These are phyloP conservation scores for Gila orcuttii DNA, from an alignment of 2,113 vertebrate genomes.

Conservation along the genomic window DNA sequence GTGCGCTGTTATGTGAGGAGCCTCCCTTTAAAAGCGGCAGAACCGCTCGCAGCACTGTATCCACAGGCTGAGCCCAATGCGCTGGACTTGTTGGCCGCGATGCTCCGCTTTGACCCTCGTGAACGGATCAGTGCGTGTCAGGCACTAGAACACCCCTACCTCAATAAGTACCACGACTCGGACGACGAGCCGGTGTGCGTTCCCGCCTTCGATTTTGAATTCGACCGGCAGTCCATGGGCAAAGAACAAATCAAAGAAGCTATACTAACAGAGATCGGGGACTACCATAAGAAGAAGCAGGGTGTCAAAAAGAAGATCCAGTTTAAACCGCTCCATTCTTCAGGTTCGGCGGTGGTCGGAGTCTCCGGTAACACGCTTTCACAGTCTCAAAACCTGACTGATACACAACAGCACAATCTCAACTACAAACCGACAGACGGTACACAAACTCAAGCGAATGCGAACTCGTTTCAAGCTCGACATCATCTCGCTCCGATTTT, in stretches of 20 bases:
- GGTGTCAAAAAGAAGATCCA: slow-evolving; percentile 82
- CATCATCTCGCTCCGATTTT: slow-evolving; percentile 60
- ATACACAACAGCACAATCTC: slow-evolving; percentile 55
- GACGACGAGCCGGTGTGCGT: slow-evolving; percentile 93
- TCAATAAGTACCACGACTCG: slow-evolving; percentile 90
- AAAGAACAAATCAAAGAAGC: slow-evolving; percentile 91
- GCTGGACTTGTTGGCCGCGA: slow-evolving; percentile 79
- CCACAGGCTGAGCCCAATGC: slow-evolving; percentile 82
- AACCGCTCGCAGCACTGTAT: slow-evolving; percentile 82
- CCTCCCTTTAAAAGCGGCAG: slow-evolving; percentile 80
- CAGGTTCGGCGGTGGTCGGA: not conserved
- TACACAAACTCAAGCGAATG: slow-evolving; percentile 56
- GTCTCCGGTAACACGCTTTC: slow-evolving; percentile 1
- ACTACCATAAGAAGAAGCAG: slow-evolving; percentile 86
- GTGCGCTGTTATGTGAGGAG: slow-evolving; percentile 90
- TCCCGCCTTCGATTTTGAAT: slow-evolving; percentile 92
- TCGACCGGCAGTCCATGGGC: slow-evolving; percentile 81
- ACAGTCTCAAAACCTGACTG: slow-evolving; percentile 17
- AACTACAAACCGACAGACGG: slow-evolving; percentile 53
- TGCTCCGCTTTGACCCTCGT: slow-evolving; percentile 87
- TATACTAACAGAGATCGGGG: slow-evolving; percentile 89
- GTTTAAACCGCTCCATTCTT: slow-evolving; percentile 79
- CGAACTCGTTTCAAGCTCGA: slow-evolving; percentile 35
- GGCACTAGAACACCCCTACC: slow-evolving; percentile 84
- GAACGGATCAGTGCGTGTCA: slow-evolving; percentile 83